phyloP scores from a whole-genome alignment of 2,797 vertebrate genomes.

The Acanthis flammea region DNA sequence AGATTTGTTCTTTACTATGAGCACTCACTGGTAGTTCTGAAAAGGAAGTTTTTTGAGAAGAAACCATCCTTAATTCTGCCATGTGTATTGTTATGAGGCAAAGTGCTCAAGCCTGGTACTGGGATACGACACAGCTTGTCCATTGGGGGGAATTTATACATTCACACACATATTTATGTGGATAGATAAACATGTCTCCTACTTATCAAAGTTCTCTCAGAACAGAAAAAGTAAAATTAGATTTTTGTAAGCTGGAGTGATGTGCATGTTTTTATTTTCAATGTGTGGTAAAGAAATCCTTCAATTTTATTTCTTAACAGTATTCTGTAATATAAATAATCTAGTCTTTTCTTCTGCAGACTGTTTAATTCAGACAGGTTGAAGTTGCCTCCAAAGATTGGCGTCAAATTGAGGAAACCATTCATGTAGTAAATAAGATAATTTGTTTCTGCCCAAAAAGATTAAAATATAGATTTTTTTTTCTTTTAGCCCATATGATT shows the following conservation, averaged over 20 bases:
- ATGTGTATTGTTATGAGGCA: background rate
- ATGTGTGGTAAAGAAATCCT: constrained; percentile 54
- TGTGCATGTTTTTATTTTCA: constrained; percentile 69
- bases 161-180: background rate
- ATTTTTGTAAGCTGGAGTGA: constrained; percentile 64
- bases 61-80: background rate
- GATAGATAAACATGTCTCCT: background rate
- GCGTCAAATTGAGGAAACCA: constrained; percentile 87
- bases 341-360: constrained; percentile 73
- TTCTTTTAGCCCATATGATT: constrained; percentile 48
- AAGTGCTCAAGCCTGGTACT: background rate
- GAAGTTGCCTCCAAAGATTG: constrained; percentile 82
- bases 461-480: constrained; percentile 81
- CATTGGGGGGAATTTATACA: background rate
- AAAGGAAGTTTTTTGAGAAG: background rate
- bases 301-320: constrained; percentile 65
- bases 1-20: background rate
- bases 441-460: constrained; percentile 82
- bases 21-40: background rate
- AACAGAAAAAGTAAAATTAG: constrained; percentile 73
- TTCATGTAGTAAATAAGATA: constrained; percentile 89
- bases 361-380: constrained; percentile 80
- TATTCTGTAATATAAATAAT: constrained; percentile 72
- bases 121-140: background rate
- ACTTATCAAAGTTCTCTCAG: constrained; percentile 46